phyloP scores from a whole-genome alignment of 2,797 vertebrate genomes.

The Poecilia velifera region DNA sequence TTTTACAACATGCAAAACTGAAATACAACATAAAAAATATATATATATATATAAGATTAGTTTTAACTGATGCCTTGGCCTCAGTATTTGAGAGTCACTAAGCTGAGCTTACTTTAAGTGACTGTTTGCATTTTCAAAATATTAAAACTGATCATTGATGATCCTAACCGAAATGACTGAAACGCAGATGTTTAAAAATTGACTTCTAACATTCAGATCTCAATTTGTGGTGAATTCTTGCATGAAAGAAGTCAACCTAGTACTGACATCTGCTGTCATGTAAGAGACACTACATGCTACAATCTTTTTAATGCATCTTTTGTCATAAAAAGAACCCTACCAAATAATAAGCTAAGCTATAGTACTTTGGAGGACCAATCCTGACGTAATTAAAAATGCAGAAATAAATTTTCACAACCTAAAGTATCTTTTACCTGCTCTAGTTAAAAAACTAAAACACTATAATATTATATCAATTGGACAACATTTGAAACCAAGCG shows the following conservation, averaged over 20 bases:
- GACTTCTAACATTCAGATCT: not conserved
- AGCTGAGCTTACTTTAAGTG: not conserved
- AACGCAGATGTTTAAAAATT: not conserved
- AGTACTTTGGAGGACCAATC: not conserved
- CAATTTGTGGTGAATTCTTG: not conserved
- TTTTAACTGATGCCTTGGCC: not conserved
- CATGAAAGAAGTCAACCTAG: not conserved
- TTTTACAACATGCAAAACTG: not conserved
- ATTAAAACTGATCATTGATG: not conserved
- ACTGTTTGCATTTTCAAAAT: not conserved
- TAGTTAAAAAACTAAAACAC: no score
- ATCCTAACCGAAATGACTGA: not conserved
- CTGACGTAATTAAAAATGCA: not conserved
- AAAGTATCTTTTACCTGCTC: no score
- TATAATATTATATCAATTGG: not conserved
- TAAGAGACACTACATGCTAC: not conserved
- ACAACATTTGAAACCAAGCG: not conserved
- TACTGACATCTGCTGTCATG: not conserved
- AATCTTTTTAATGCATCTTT: not conserved
- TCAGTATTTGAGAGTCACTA: not conserved
- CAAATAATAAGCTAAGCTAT: not conserved
- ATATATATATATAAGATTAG: not conserved
- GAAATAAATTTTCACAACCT: not conserved
- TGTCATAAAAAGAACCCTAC: not conserved
- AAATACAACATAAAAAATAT: not conserved